Base-by-base conservation (phyloP, 1,140 invertebrate genomes). In the Hycleus cichorii region DNA sequence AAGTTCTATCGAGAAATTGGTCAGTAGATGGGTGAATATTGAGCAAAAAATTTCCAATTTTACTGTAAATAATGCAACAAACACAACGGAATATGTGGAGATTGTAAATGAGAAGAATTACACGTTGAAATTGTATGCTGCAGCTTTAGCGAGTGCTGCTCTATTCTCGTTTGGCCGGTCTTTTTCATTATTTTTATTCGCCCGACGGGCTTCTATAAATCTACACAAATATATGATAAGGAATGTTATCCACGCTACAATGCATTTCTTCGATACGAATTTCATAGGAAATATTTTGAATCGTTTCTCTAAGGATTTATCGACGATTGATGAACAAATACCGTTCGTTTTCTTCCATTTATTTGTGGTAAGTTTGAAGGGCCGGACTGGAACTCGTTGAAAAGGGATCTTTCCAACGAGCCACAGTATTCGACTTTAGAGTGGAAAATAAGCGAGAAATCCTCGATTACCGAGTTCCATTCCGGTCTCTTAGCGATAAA, bases 281-380 rank as follows among this genome's bases (percentile, higher is more conserved):
- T 60, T 69, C 32, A 63, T 67, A n/a, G 69, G 69, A 18, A 70
- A 66, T 62, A 68, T 70, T 27, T 39, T 70, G 9, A 70, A 69
- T 12, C 51, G 67, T 50, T 68, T 70, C 49, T 69, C 69, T 3
- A 64, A 66, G 39, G 69, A 70, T 64, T 44, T 70, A 11, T 57
- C 58, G 8, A 59, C 57, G 5, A 52, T 68, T 10, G 69, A 71
- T 46, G 69, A 69, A 47, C 49, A 60, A 53, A 24, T 71, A 27
- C 66, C 69, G 1, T 50, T 57, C 25, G 55, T 65, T 39, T 45
- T 67, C 8, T 57, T 43, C 26, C 59, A 69, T 47, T 50, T 49
- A 46, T 55, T 64, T 10, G 53, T 51, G 40, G 69, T 70, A 57
- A 64, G 60, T 58, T 32, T 42, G 3, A 12, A 12, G 12, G 12